phyloP scores from a whole-genome alignment of 1,140 invertebrate species.

The Mercenaria mercenaria region DNA sequence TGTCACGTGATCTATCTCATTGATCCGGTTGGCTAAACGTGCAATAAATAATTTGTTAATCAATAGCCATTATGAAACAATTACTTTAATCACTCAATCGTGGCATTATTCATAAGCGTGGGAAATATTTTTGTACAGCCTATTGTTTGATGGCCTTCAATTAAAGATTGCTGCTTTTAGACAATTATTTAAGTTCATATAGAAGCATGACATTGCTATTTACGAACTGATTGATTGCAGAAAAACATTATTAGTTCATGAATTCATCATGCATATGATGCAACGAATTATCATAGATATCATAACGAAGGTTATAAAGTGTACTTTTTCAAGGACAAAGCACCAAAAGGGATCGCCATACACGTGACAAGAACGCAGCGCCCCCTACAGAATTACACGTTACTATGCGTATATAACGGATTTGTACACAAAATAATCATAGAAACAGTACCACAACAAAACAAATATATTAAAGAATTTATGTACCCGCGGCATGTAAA shows the following conservation, averaged over 20 bases:
- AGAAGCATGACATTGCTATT: constrained; percentile 11
- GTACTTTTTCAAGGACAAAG: too few relatives aligned
- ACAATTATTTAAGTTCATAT: not conserved
- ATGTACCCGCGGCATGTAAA: too few relatives aligned
- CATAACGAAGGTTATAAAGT: too few relatives aligned
- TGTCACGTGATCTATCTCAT: constrained; percentile 24
- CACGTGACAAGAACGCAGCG: too few relatives aligned
- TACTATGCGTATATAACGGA: too few relatives aligned
- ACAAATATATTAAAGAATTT: too few relatives aligned
- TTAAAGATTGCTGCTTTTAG: not conserved
- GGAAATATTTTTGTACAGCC: constrained; percentile 5
- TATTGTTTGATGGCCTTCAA: constrained; percentile 30
- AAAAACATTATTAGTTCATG: not conserved
- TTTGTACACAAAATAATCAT: too few relatives aligned
- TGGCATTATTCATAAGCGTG: constrained; percentile 33
- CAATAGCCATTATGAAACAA: constrained; percentile 30
- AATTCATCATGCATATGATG: constrained; percentile 4
- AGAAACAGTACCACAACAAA: too few relatives aligned
- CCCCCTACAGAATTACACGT: too few relatives aligned
- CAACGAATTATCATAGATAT: too few relatives aligned
- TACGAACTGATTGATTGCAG: not conserved
- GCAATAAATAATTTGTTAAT: constrained; percentile 42
- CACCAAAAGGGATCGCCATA: too few relatives aligned
- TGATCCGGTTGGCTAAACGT: constrained; percentile 7
- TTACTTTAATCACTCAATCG: constrained; percentile 40